These are phyloP conservation scores for Caenorhabditis tropicalis DNA, from an alignment of 1,140 invertebrate species.

Conservation along the genomic window DNA sequence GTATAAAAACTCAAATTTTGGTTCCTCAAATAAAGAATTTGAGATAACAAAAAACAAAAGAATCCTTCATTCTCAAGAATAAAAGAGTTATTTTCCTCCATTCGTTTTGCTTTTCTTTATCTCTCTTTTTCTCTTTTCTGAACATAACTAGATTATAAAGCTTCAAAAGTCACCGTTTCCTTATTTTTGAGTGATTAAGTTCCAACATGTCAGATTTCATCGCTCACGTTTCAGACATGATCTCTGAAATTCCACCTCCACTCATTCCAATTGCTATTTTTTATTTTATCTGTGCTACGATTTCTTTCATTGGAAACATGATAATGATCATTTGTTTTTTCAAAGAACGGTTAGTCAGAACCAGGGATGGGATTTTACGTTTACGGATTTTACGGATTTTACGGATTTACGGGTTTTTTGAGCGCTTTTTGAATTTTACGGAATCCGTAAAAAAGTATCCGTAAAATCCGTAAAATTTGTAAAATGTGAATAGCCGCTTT, in stretches of 20 bases:
- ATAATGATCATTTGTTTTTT: conserved; percentile 16
- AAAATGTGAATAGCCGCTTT: too few species aligned
- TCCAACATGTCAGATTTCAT: background rate
- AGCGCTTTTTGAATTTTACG: too few species aligned
- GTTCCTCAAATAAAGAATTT: background rate
- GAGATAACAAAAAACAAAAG: background rate
- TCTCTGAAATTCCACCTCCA: background rate
- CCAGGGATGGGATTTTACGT: too few species aligned
- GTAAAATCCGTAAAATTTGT: too few species aligned
- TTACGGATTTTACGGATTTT: too few species aligned
- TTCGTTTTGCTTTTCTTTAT: background rate
- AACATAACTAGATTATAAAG: background rate
- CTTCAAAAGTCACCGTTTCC: background rate
- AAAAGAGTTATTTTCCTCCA: background rate
- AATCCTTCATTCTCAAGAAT: background rate
- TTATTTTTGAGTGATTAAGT: background rate
- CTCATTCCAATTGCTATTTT: conserved; percentile 7
- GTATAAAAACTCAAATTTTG: background rate
- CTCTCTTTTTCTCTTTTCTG: background rate
- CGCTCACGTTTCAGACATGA: background rate
- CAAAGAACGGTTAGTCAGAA: background rate
- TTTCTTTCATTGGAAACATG: background rate
- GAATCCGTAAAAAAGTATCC: too few species aligned
- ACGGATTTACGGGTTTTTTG: too few species aligned
- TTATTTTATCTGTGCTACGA: background rate